Base-by-base conservation (phyloP, 2,888 invertebrate species). In the Blomia tropicalis region DNA sequence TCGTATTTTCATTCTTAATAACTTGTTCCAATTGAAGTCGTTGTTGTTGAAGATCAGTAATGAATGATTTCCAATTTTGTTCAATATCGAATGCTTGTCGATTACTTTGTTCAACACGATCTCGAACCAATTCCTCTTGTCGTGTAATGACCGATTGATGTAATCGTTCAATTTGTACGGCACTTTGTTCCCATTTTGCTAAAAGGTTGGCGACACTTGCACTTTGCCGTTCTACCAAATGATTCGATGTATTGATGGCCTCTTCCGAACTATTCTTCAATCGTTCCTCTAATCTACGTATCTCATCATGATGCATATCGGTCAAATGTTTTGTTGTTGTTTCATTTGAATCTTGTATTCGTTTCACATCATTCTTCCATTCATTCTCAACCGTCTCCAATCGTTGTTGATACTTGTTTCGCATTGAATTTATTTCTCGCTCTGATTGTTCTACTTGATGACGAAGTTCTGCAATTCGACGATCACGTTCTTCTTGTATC, bases 41-140 rank as follows among this genome's bases (percentile, higher is more conserved):
- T 65, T 62, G 22, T 47, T 29, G 29, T 85, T 63, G 41, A 4
- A 65, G n/a, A 17, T 63, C 44, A 43, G 22, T 47, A 14, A 51
- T 19, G 29, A 65, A 47, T 32, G 54, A 19, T 14, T 43, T 41
- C 65, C 65, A 65, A 14, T 60, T 59, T 17, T 41, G 23, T 36
- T 63, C 65, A 32, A 65, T 47, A 14, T 63, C 60, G 11, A 25
- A 23, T 4, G 60, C 29, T 56, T 56, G 11, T 14, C 29, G 11
- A 25, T 23, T 36, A 32, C 29, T 36, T 17, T 56, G 11, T 7
- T 29, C 2, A 2, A 11, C 14, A 19, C 29, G 56, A 14, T 30
- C 2, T 19, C 56, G 2, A 17, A 63, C 19, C 4, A 65, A n/a
- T 31, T 63, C 60, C n/a, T 65, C 65, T 32, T 65, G 62, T 36